These are phyloP conservation scores for Festucalex cinctus DNA, from an alignment of 2,113 vertebrate species.

Conservation along the genomic window DNA sequence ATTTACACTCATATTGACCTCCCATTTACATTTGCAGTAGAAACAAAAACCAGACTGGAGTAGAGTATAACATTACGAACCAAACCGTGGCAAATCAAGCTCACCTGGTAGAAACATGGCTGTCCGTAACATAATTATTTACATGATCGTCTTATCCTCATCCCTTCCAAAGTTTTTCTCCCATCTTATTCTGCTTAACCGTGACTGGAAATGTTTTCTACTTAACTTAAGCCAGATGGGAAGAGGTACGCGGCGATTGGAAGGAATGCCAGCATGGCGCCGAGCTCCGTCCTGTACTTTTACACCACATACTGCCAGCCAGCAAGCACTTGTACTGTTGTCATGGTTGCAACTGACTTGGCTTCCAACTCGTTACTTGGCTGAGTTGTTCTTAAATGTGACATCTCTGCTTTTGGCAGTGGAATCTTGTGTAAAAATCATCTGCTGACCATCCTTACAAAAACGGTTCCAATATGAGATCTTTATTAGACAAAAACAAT, in stretches of 20 bases:
- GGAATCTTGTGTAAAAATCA: neutral
- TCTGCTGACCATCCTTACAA: neutral
- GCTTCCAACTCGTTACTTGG: neutral
- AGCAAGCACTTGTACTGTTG: conserved; percentile 14
- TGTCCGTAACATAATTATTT: too few relatives aligned
- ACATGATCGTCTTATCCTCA: neutral
- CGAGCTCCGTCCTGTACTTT: conserved; percentile 22
- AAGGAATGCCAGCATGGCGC: conserved; percentile 8
- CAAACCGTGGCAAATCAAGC: too few relatives aligned
- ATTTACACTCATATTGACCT: neutral
- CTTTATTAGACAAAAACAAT: conserved; percentile 39
- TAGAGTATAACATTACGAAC: too few relatives aligned
- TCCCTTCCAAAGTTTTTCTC: neutral
- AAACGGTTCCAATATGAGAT: neutral
- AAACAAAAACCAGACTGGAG: neutral
- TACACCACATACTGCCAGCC: conserved; percentile 10
- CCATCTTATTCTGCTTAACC: conserved; percentile 15
- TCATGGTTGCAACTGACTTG: conserved; percentile 30
- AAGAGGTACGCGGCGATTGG: conserved; percentile 18
- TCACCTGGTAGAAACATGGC: too few relatives aligned
- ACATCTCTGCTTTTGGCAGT: neutral
- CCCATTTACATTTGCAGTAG: neutral
- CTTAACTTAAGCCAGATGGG: conserved; percentile 19
- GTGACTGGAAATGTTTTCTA: conserved; percentile 36
- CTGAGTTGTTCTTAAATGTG: neutral